phyloP scores from a whole-genome alignment of 2,113 vertebrate genomes.

The Oplegnathus fasciatus region DNA sequence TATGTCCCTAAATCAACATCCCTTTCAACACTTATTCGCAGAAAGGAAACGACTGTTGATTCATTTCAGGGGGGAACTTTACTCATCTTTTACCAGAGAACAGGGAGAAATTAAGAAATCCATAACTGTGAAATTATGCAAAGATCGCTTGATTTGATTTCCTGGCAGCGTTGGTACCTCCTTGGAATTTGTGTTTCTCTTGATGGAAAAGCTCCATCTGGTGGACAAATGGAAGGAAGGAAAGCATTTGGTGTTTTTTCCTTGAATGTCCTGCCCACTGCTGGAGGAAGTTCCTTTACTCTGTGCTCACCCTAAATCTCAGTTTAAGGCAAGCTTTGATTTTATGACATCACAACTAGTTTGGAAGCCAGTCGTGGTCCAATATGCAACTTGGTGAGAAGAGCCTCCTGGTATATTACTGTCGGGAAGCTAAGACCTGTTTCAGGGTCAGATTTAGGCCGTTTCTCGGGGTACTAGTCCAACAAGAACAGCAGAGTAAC shows the following conservation, averaged over 20 bases:
- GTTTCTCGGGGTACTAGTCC: constrained; percentile 73
- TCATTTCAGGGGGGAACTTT: neutral
- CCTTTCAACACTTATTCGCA: neutral
- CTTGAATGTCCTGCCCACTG: neutral
- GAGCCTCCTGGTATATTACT: constrained; percentile 43
- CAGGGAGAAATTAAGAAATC: neutral
- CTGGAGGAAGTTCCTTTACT: neutral
- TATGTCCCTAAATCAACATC: neutral
- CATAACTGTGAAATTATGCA: neutral
- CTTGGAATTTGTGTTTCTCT: neutral
- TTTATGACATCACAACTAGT: neutral
- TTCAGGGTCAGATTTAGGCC: constrained; percentile 49
- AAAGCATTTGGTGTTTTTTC: neutral
- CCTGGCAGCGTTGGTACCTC: neutral
- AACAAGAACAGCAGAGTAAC: constrained; percentile 54
- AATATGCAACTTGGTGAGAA: neutral
- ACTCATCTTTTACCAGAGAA: neutral
- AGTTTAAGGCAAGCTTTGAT: neutral
- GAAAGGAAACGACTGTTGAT: neutral
- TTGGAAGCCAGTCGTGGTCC: neutral
- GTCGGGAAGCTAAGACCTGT: constrained; percentile 50
- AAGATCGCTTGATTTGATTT: neutral
- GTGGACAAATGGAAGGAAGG: constrained; percentile 37
- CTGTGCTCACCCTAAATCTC: neutral
- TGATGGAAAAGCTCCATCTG: constrained; percentile 41